Conservation (phyloP, 2,797 vertebrate species). For the Malurus splendens region DNA sequence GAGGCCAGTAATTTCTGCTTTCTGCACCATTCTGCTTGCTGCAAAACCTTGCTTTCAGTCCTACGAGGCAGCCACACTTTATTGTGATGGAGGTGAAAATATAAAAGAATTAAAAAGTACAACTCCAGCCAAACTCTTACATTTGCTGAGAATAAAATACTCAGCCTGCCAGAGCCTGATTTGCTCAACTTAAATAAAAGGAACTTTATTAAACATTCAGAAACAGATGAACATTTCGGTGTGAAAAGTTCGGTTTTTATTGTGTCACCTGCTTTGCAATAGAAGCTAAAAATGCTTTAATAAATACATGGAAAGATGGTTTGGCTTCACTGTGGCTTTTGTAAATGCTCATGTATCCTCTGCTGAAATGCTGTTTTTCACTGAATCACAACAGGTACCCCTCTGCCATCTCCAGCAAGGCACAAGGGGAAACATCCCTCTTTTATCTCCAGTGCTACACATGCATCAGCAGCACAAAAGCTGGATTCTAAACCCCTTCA, state of each 20-base stretch:
- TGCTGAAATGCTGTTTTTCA: constrained; percentile 49
- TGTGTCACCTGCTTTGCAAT: background rate
- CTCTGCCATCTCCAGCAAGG: constrained; percentile 44
- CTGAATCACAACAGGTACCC: constrained; percentile 46
- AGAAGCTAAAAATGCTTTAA: constrained; percentile 34
- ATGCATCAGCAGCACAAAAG: constrained; percentile 15
- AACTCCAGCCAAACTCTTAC: constrained; percentile 13
- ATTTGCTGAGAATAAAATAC: background rate
- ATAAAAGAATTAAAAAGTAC: constrained; percentile 37
- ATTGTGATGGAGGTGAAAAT: constrained; percentile 23
- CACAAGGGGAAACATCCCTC: constrained; percentile 15
- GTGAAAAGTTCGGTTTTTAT: background rate
- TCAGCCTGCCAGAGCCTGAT: background rate
- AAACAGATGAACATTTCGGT: constrained; percentile 26
- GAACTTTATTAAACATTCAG: constrained; percentile 30
- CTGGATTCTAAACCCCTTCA: constrained; percentile 4
- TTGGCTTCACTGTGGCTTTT: constrained; percentile 24
- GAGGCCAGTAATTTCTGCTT: constrained; percentile 33
- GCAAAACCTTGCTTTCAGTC: constrained; percentile 19
- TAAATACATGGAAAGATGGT: constrained; percentile 24
- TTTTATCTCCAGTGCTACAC: constrained; percentile 33
- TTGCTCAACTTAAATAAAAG: constrained; percentile 11
- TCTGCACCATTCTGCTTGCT: background rate
- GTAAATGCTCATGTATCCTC: constrained; percentile 16
- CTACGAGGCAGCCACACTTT: constrained; percentile 23